Evolutionary conservation across 2,888 invertebrate species (phyloP).

Genomic region (Shargacucullia verbasci): DNA sequence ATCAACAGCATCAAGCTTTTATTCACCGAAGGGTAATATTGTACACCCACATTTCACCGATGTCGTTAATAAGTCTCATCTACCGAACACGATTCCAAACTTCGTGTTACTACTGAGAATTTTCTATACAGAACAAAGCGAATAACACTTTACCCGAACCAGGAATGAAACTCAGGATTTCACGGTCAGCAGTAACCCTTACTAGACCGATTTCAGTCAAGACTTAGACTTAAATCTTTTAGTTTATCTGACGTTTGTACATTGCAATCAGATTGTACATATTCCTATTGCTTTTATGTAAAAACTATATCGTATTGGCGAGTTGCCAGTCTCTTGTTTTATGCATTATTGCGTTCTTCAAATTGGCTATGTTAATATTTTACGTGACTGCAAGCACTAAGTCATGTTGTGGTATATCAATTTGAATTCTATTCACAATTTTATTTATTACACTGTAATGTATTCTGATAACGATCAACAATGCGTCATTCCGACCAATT

Average conservation of each 20-base stretch:
- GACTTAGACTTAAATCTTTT: no score
- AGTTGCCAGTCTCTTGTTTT: constrained; percentile 42
- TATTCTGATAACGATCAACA: constrained; percentile 1
- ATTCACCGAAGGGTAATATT: no score
- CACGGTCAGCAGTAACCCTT: no score
- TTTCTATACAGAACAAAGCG: no score
- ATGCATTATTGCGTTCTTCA: constrained; percentile 21
- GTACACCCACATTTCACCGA: no score
- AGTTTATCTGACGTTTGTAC: not conserved
- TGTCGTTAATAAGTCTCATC: no score
- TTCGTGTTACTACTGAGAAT: no score
- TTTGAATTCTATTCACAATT: constrained; percentile 11
- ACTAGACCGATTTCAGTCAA: no score
- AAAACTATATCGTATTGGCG: constrained; percentile 32
- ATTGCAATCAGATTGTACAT: constrained; percentile 18
- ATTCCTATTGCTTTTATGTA: constrained; percentile 18
- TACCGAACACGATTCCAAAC: no score
- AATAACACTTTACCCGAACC: no score
- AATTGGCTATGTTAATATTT: constrained; percentile 32
- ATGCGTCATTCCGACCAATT: not conserved
- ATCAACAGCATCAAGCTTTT: no score
- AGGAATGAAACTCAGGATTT: no score
- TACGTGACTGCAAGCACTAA: constrained; percentile 43
- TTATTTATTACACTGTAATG: constrained; percentile 19
- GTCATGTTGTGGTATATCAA: constrained; percentile 24